These are phyloP conservation scores for Lepeophtheirus nordmannii DNA, from an alignment of 2,888 invertebrate species.

Conservation along the genomic window DNA sequence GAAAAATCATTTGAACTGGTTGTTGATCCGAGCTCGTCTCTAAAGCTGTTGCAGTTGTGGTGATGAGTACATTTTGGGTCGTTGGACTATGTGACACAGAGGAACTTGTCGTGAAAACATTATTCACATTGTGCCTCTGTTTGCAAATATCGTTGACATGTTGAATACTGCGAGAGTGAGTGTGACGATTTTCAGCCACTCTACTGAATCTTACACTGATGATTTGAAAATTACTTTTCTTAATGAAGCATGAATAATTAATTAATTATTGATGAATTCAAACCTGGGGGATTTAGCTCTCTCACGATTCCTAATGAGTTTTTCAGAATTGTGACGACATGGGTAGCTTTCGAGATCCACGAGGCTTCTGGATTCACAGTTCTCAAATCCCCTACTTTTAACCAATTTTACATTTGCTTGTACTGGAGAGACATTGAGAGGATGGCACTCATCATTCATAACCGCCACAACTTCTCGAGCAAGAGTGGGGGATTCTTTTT, in stretches of 20 bases:
- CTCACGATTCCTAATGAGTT: neutral
- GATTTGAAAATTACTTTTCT: too few relatives aligned
- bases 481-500: neutral
- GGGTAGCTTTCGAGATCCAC: neutral
- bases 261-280: neutral
- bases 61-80: neutral
- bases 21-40: neutral
- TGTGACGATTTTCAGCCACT: slow-evolving; percentile 5
- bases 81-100: neutral
- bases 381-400: neutral
- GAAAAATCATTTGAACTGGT: neutral
- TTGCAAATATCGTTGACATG: neutral
- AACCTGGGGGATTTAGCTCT: neutral
- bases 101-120: neutral
- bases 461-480: slow-evolving; percentile 3
- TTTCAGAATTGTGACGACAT: neutral
- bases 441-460: neutral
- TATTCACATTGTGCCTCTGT: neutral
- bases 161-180: neutral
- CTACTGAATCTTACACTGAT: neutral
- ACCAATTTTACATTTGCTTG: neutral
- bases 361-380: neutral
- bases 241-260: neutral
- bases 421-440: neutral
- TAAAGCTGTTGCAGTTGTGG: neutral